Evolutionary conservation across 2,888 invertebrate species (phyloP), one percentile per base, ranked within the genome.

Genomic region (Carterocephalus palaemon): DNA sequence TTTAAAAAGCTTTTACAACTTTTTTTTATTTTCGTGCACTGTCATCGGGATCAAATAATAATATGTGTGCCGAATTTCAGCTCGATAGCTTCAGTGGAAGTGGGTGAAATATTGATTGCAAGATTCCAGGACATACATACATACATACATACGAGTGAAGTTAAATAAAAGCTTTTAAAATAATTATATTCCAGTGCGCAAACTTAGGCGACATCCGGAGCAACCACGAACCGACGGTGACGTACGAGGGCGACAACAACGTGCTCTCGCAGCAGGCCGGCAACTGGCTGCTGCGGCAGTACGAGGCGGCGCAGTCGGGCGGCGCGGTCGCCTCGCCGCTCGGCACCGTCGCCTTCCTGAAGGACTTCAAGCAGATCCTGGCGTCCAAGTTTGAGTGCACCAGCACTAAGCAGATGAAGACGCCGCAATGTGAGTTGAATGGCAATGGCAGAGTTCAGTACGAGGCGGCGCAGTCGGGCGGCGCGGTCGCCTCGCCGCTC

Each of bases 231-330:
- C 93, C 97, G 0, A 93, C 93, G 24, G 93, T 95, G 42, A 97
- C 97, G 0, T 96, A 96, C 74, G 97, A 97, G 73, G 97, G 97
- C 0, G 97, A 97, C 80, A 97, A 97, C 81, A 96, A 95, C 75
- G 96, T 97, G 12, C 86, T 98, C 2, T 89, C 93, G 0, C 97
- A 97, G 66, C 97, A 97, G 75, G 92, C 95, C 0, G 94, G 94
- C 64, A 97, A 96, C 80, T 97, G 95, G 92, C 80, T 97, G 41
- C 70, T 93, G 32, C 77, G 92, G 0, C 93, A 93, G 67, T 92
- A 91, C 89, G 83, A 79, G 28, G 66, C 81, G 1, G 76, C 88
- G 1, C 63, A 73, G 10, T 53, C 67, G 2, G 86, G 86, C 0
- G 77, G 76, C 24, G 62, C 70, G 2, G 75, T 89, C 8, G 89